phyloP scores from a whole-genome alignment of 2,888 invertebrate genomes.

The Melieria picta region DNA sequence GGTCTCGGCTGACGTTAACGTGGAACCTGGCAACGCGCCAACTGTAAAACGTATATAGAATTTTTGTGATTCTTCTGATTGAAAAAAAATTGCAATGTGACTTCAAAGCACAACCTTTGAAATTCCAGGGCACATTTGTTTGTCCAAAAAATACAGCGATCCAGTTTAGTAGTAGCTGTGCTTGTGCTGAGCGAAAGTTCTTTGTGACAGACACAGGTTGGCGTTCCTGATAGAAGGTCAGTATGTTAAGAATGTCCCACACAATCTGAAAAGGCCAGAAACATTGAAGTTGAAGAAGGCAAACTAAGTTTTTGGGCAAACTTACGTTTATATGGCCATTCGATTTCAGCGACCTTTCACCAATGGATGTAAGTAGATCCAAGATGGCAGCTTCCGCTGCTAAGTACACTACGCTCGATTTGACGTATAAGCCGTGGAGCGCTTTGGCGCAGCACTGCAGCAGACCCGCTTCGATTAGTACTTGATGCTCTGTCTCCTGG shows the following conservation, averaged over 20 bases:
- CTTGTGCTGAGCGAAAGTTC: conserved; percentile 60
- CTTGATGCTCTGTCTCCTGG: conserved; percentile 55
- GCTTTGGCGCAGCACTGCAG: conserved; percentile 62
- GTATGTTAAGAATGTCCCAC: conserved; percentile 64
- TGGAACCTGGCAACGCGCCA: conserved; percentile 48
- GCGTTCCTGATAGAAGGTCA: conserved; percentile 61
- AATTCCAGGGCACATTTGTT: conserved; percentile 45
- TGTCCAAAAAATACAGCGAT: conserved; percentile 55
- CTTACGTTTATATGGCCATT: conserved; percentile 63
- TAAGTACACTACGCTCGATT: conserved; percentile 47
- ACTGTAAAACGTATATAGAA: conserved; percentile 40
- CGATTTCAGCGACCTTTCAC: conserved; percentile 59
- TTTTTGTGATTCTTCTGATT: conserved; percentile 1
- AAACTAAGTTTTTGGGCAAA: background rate
- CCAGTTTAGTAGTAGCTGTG: conserved; percentile 59
- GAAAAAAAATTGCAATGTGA: background rate
- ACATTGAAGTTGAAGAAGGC: no score
- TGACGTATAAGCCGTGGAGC: conserved; percentile 55
- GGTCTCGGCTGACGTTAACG: conserved; percentile 56
- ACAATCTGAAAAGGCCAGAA: conserved; percentile 51
- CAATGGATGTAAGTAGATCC: conserved; percentile 55
- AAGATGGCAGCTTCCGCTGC: conserved; percentile 56
- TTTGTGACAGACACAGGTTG: conserved; percentile 55
- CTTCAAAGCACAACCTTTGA: conserved; percentile 46
- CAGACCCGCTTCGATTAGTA: conserved; percentile 60